Base-by-base conservation (phyloP, 2,888 invertebrate genomes). In the Tetrapedia diversipes region DNA sequence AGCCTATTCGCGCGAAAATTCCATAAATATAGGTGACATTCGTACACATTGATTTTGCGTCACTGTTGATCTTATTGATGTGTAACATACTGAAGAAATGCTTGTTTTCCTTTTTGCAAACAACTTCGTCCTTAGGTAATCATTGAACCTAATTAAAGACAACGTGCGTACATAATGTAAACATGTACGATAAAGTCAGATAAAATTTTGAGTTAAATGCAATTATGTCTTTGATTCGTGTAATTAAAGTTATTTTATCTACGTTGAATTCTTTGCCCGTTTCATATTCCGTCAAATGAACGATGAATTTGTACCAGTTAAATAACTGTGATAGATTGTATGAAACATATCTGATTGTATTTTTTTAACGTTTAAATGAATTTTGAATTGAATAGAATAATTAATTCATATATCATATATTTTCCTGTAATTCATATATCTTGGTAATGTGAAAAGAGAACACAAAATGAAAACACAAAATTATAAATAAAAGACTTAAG, bases 61-160 rank as follows among this genome's bases (percentile, higher is more conserved):
- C 16, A 10, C 7, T 4, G 27, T 27, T 43, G 3, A n/a, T 24
- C 14, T 37, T 14, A 24, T 19, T 27, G 16, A 39, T 24, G 24
- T 14, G 19, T 10, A n/a, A 60, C 34, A n/a, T 19, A 32, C 1
- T 0, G 39, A 11, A 6, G 34, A 45, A 63, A 59, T 64, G 47
- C 19, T 49, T 37, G 7, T 54, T 22, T 45, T 59, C n/a, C 39
- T 60, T 19, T 43, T 19, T 14, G 19, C 14, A n/a, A 43, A 16
- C 11, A 10, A 39, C 1, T 41, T 22, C 27, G 54, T 47, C 54
- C 60, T 69, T 65, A 60, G 32, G 32, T 59, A 57, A 39, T 76
- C 37, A 10, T 75, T 59, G 34, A 41, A 59, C 27, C 10, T 60
- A 70, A 76, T 77, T 70, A 70, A 10, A 10, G 10, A n/a, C 14